These are phyloP conservation scores for Mythimna ferrago DNA, from an alignment of 2,888 invertebrate species.

Conservation along the genomic window DNA sequence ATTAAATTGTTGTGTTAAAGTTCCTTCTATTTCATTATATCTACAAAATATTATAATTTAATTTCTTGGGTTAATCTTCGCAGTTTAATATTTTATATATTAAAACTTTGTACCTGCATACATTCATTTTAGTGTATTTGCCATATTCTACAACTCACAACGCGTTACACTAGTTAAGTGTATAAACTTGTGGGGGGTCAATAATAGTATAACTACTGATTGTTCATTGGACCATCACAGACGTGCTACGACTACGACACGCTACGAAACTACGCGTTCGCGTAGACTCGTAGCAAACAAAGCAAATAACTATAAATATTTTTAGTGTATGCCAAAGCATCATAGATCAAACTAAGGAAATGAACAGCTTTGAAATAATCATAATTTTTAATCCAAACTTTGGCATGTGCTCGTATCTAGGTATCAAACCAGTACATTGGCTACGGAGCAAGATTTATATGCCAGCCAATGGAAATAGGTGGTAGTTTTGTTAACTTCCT, in stretches of 20 bases:
- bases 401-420: neutral
- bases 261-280: constrained; percentile 36
- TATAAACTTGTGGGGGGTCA: neutral
- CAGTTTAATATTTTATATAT: neutral
- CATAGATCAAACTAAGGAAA: too few relatives aligned
- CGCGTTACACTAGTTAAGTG: constrained; percentile 7
- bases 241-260: constrained; percentile 23
- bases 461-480: constrained; percentile 5
- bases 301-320: neutral
- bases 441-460: constrained; percentile 19
- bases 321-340: neutral
- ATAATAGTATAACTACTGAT: neutral
- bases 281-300: constrained; percentile 39
- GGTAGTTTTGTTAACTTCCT: constrained; percentile 29
- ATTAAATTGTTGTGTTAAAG: constrained; percentile 71
- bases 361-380: neutral
- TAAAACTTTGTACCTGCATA: neutral
- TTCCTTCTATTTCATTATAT: constrained; percentile 63
- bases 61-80: constrained; percentile 40
- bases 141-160: constrained; percentile 2
- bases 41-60: constrained; percentile 48
- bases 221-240: neutral
- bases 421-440: neutral
- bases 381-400: neutral
- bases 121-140: neutral